Percentiles rank a stretch among this genome's conserved stretches.
Conservation (phyloP, 2,888 invertebrate species). For the Aleiodes leptofemur region DNA sequence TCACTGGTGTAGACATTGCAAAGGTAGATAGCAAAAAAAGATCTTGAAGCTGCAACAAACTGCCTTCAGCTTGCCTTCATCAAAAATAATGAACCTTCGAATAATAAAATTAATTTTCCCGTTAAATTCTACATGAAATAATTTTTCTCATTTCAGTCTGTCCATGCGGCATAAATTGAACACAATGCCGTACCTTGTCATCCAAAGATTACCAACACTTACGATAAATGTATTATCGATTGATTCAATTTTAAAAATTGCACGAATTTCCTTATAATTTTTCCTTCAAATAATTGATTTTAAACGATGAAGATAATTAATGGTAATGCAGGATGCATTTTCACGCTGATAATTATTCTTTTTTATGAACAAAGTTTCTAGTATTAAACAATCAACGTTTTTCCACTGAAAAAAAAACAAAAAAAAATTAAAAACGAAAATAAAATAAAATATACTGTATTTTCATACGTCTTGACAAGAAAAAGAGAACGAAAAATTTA, state of each 20-base stretch:
- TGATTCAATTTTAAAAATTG: slow-evolving; percentile 21
- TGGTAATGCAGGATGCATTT: slow-evolving; percentile 12
- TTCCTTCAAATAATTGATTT: background rate
- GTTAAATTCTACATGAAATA: slow-evolving; percentile 1
- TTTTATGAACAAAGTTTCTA: background rate
- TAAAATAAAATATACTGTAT: slow-evolving; percentile 26
- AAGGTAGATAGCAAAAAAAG: slow-evolving; percentile 78
- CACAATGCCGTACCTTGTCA: slow-evolving; percentile 51
- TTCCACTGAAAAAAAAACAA: slow-evolving; percentile 28
- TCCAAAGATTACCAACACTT: slow-evolving; percentile 47
- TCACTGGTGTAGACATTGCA: slow-evolving; percentile 96
- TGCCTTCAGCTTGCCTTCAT: background rate
- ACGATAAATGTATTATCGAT: slow-evolving; percentile 50
- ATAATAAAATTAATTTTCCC: slow-evolving; percentile 3
- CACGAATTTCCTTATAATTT: slow-evolving; percentile 6
- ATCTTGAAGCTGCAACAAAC: background rate
- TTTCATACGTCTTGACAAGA: slow-evolving; percentile 35
- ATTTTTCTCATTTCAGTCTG: slow-evolving; percentile 68
- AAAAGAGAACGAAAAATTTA: background rate
- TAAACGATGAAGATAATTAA: background rate
- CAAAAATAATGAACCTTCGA: background rate
- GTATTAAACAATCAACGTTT: slow-evolving; percentile 37
- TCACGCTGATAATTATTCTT: background rate
- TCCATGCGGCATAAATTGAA: slow-evolving; percentile 70
- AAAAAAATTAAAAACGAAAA: slow-evolving; percentile 18